A percentile compares a stretch with the other conserved stretches of the same genome.
These are phyloP conservation scores for Apodemus agrarius DNA, from an alignment of 2,797 vertebrate species.

Conservation along the genomic window DNA sequence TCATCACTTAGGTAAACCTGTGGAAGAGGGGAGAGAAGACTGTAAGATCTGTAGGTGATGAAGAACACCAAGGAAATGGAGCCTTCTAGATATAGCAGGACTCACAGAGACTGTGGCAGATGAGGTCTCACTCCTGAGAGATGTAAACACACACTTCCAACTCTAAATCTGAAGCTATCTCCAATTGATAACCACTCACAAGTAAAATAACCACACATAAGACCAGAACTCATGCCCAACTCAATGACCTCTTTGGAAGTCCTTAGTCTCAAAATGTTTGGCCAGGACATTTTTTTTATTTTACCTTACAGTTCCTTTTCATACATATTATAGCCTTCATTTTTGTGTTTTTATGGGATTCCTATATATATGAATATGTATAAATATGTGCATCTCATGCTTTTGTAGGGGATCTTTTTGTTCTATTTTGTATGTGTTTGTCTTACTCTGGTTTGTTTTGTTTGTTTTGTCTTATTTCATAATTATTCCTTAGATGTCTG, in stretches of 20 bases:
- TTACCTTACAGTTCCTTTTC: neutral
- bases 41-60: neutral
- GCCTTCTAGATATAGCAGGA: neutral
- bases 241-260: neutral
- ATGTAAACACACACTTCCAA: neutral
- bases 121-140: neutral
- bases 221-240: neutral
- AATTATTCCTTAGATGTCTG: neutral
- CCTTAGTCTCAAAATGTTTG: neutral
- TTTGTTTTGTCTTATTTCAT: neutral
- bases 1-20: neutral
- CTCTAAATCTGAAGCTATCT: neutral
- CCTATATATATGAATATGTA: neutral
- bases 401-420: neutral
- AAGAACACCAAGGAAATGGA: neutral
- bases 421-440: neutral
- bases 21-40: neutral
- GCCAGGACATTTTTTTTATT: neutral
- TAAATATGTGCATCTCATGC: neutral
- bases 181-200: neutral
- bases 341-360: neutral
- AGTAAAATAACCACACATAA: neutral
- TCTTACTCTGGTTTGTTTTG: neutral
- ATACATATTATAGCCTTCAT: no score
- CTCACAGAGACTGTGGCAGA: neutral